Base-by-base conservation (phyloP, 37 sponge, comb jelly and placozoan genomes). In the Petrosia ficiformis region DNA sequence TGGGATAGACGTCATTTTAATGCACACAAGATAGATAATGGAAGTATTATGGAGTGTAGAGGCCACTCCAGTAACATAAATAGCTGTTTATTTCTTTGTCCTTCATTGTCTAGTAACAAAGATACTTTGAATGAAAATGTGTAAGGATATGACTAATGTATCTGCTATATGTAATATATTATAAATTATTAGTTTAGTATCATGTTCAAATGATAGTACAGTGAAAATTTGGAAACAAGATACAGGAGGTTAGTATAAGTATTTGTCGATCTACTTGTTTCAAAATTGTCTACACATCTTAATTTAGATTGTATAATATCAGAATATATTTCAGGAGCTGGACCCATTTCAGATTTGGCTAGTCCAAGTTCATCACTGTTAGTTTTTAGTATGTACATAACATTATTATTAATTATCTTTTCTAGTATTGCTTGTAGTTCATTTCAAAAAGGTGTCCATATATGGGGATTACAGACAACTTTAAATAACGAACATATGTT, bases 401-500 rank as follows among this genome's bases (percentile, higher is more conserved):
- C 28, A 26, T 61, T 61, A n/a, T 11, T 8, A 2, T 70, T 42
- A 44, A 4, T 39, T 16, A n/a, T 48, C 54, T 22, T 61, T 61
- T n/a, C 5, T 29, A 70, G 71, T 1, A 22, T 70, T 35, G 71
- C 71, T 42, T 35, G 43, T 38, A 70, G 71, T 39, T 29, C 71
- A 70, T 70, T 70, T 29, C n/a, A 38, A 26, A 30, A 35, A 24
- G 71, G 71, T 35, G 71, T 70, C 29, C 26, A 38, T 5, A 29
- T 70, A 25, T 70, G 71, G 71, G 26, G n/a, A 14, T 22, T 70
- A 11, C 2, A 29, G n/a, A 25, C 48, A 1, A 1, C 22, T 2
- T 40, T 25, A 24, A 30, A 2, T n/a, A 42, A 19, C 22, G 2
- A 70, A 2, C 24, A 2, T 36, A 4, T 14, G 29, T 44, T 70